A percentile compares a stretch with the other conserved stretches of the same genome.
phyloP scores from a whole-genome alignment of 2,113 vertebrate genomes.

The Piaya cayana region DNA sequence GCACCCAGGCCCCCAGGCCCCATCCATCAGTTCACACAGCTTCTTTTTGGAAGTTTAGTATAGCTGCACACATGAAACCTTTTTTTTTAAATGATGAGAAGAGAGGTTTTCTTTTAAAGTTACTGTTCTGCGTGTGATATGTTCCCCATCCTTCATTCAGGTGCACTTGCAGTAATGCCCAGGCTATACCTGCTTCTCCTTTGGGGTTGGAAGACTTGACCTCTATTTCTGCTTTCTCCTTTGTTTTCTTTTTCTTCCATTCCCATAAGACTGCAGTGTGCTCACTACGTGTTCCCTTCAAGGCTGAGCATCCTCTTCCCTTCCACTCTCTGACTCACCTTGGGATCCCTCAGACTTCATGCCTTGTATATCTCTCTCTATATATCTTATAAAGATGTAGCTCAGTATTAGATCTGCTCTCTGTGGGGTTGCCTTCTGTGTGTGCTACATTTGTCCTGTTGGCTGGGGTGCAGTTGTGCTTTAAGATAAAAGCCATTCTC shows the following conservation, averaged over 20 bases:
- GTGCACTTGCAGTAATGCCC: neutral
- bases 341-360: neutral
- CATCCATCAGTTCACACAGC: neutral
- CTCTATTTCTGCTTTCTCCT: neutral
- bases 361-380: neutral
- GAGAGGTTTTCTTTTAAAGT: neutral
- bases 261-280: neutral
- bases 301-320: neutral
- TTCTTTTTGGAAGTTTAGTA: neutral
- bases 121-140: neutral
- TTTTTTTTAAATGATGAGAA: neutral
- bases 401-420: neutral
- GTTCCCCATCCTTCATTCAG: neutral
- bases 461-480: neutral
- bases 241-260: neutral
- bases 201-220: neutral
- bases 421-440: accelerated
- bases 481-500: neutral
- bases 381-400: neutral
- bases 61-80: neutral
- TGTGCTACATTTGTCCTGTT: accelerated
- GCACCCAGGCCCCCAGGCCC: neutral
- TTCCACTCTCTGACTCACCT: conserved; percentile 2
- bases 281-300: neutral
- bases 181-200: neutral